Conservation (phyloP, 1,140 invertebrate species). For the Anastatus disparis region DNA sequence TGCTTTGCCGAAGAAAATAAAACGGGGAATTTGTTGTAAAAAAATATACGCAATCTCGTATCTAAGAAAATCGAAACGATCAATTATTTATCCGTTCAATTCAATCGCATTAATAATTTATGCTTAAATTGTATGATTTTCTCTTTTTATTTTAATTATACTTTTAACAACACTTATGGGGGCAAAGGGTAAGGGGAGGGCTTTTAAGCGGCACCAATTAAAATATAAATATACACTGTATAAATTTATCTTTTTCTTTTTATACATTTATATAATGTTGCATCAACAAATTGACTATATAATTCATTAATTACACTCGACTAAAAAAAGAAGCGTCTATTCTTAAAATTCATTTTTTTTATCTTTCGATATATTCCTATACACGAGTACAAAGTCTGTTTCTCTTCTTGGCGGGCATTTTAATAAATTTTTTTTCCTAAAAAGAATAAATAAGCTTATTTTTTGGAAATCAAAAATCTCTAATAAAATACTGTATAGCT, state of each 20-base stretch:
- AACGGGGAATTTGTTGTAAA: not conserved
- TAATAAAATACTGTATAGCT: not conserved
- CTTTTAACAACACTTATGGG: not conserved
- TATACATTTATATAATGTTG: too few relatives aligned
- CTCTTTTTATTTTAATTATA: not conserved
- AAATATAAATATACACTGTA: conserved; percentile 9
- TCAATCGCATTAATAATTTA: not conserved
- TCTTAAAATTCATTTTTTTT: too few relatives aligned
- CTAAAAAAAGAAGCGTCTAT: not conserved
- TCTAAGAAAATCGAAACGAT: too few relatives aligned
- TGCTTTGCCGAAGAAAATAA: not conserved
- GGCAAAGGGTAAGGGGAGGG: too few relatives aligned
- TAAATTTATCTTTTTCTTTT: too few relatives aligned
- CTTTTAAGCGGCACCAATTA: conserved; percentile 18
- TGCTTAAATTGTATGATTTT: not conserved
- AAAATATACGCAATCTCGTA: too few relatives aligned
- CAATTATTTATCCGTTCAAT: not conserved
- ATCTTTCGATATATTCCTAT: too few relatives aligned
- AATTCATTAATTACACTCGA: not conserved
- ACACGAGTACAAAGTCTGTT: too few relatives aligned
- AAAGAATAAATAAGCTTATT: too few relatives aligned
- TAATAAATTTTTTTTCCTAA: not conserved
- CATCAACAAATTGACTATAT: conserved; percentile 5
- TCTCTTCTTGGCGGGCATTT: too few relatives aligned
- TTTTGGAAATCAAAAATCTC: too few relatives aligned